Evolutionary conservation across 2,888 invertebrate genomes (phyloP).

Genomic region (Penaeus monodon): DNA sequence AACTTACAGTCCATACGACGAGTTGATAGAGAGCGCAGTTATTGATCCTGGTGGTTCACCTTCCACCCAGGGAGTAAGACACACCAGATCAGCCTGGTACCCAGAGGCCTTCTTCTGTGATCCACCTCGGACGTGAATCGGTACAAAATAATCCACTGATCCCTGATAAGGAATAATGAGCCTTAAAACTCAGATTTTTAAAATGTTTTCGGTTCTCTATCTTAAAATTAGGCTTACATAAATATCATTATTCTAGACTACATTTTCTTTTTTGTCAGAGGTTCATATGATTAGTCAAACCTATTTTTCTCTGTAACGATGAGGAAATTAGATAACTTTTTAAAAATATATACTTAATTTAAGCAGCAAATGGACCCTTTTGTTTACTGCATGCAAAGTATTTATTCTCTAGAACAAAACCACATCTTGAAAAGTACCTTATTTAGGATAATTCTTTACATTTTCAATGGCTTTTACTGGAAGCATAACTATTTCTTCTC

Average conservation of each 20-base stretch:
- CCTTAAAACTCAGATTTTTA: not conserved
- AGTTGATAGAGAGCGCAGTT: conserved; percentile 92
- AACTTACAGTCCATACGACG: conserved; percentile 96
- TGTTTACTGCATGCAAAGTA: not conserved
- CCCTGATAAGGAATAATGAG: conserved; percentile 58
- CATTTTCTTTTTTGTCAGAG: not conserved
- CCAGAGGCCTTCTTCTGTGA: conserved; percentile 90
- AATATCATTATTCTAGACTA: not conserved
- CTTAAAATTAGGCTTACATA: not conserved
- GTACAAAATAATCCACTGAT: conserved; percentile 69
- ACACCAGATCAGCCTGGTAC: conserved; percentile 93
- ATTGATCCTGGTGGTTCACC: conserved; percentile 86
- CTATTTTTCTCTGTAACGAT: not conserved
- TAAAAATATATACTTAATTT: not conserved
- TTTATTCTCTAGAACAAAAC: too few species aligned
- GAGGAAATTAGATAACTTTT: not conserved
- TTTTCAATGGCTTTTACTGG: too few species aligned
- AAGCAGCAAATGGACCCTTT: not conserved
- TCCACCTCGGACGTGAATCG: conserved; percentile 81
- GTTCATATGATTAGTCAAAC: too few species aligned
- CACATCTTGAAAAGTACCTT: too few species aligned
- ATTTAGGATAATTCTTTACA: too few species aligned
- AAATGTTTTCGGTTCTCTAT: not conserved
- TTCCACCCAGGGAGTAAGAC: conserved; percentile 86
- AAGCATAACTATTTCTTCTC: too few species aligned